Percentiles rank a stretch among this genome's conserved stretches.
phyloP scores from a whole-genome alignment of 1,140 invertebrate species.

The Drosophila ironensis region DNA sequence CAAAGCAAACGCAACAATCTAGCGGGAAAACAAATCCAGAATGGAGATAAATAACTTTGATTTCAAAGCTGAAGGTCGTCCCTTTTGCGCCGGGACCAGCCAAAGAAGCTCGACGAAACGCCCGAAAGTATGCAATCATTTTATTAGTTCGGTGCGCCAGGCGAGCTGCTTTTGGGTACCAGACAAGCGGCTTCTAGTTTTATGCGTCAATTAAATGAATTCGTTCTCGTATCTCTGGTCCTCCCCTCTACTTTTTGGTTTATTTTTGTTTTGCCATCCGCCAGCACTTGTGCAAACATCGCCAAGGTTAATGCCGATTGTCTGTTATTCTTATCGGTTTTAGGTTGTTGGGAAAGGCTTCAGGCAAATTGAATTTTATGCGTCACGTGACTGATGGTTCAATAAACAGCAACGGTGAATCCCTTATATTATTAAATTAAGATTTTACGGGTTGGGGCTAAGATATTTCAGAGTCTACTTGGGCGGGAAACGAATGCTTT shows the following conservation, averaged over 20 bases:
- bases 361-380: slow-evolving; percentile 12
- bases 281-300: slow-evolving; percentile 52
- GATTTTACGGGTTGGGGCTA: background rate
- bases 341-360: slow-evolving; percentile 28
- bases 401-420: slow-evolving; percentile 28
- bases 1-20: slow-evolving; percentile 5
- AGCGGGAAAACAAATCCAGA: background rate
- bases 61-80: slow-evolving; percentile 17
- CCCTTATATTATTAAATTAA: slow-evolving; percentile 8
- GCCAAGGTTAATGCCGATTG: slow-evolving; percentile 59
- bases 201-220: slow-evolving; percentile 21
- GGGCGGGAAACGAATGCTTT: no score
- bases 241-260: slow-evolving; percentile 2
- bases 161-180: background rate
- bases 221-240: slow-evolving; percentile 12
- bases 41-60: slow-evolving; percentile 1
- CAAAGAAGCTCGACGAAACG: slow-evolving; percentile 1
- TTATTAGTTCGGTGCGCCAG: slow-evolving; percentile 16
- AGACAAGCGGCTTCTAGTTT: slow-evolving; percentile 17
- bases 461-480: no score
- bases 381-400: slow-evolving; percentile 58
- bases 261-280: slow-evolving; percentile 20
- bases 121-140: slow-evolving; percentile 34
- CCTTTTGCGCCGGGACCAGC: background rate
- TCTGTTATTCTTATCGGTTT: slow-evolving; percentile 26